These are phyloP conservation scores for Dolichomitus sp. DNA, from an alignment of 2,888 invertebrate species.

Conservation along the genomic window DNA sequence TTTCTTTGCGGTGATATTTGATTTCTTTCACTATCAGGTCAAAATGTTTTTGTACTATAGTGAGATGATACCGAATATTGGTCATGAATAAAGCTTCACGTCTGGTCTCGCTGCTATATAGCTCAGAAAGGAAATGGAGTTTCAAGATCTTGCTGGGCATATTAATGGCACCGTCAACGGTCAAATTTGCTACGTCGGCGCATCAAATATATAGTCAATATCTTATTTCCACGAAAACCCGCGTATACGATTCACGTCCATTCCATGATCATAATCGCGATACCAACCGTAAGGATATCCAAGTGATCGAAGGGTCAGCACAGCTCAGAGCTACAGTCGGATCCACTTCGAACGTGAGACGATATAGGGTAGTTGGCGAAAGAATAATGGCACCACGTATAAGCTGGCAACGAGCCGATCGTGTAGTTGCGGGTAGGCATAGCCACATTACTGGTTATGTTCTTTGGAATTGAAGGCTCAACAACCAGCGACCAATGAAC, in stretches of 20 bases:
- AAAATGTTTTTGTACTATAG: neutral
- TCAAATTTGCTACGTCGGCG: neutral
- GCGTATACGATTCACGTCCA: conserved; percentile 52
- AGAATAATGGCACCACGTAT: conserved; percentile 17
- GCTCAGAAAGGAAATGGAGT: neutral
- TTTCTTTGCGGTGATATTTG: neutral
- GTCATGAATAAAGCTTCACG: too few species aligned
- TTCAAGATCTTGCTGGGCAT: neutral
- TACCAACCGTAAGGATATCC: conserved; percentile 33
- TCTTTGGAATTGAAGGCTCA: too few species aligned
- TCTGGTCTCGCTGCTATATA: too few species aligned
- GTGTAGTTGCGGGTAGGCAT: conserved; percentile 6
- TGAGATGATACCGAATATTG: neutral
- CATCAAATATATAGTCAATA: neutral
- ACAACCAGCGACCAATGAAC: conserved; percentile 63
- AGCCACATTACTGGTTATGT: too few species aligned
- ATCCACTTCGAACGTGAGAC: neutral
- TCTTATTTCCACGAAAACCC: conserved; percentile 12
- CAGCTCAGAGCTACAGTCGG: conserved; percentile 19
- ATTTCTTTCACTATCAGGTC: neutral
- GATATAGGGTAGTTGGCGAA: neutral
- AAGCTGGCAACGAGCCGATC: neutral
- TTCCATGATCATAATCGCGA: neutral
- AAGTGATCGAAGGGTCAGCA: conserved; percentile 43
- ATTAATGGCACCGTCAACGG: neutral